These are phyloP conservation scores for Labia minor DNA, from an alignment of 2,888 invertebrate genomes.

Conservation along the genomic window DNA sequence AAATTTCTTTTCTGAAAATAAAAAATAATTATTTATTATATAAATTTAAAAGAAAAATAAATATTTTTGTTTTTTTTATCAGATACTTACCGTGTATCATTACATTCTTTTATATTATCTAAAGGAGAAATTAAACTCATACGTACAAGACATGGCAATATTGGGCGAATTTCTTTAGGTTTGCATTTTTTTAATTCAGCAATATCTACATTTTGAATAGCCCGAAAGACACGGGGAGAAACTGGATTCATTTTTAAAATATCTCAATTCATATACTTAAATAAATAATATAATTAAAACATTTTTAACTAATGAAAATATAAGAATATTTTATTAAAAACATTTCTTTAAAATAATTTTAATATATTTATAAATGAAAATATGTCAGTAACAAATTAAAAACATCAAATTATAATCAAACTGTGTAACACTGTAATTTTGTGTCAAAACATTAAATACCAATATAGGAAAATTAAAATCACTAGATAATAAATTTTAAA, in stretches of 20 bases:
- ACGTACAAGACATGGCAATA: conserved; percentile 82
- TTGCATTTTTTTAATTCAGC: conserved; percentile 58
- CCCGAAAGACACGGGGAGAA: conserved; percentile 59
- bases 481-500: no score
- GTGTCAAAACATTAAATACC: no score
- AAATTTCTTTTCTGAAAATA: conserved; percentile 59
- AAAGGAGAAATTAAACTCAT: conserved; percentile 84
- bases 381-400: background rate
- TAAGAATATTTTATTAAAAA: background rate
- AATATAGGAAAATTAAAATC: no score
- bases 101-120: conserved; percentile 74
- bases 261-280: background rate
- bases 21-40: background rate
- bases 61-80: background rate
- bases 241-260: conserved; percentile 43
- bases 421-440: no score
- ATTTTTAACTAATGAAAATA: background rate
- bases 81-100: conserved; percentile 43
- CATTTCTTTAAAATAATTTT: background rate
- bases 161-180: conserved; percentile 72
- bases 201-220: conserved; percentile 75
- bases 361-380: background rate
- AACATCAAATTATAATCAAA: no score
- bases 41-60: background rate
- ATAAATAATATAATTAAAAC: background rate